Evolutionary conservation across 2,113 vertebrate species (phyloP), one percentile per base, ranked within the genome.

Genomic region (Otis tarda): DNA sequence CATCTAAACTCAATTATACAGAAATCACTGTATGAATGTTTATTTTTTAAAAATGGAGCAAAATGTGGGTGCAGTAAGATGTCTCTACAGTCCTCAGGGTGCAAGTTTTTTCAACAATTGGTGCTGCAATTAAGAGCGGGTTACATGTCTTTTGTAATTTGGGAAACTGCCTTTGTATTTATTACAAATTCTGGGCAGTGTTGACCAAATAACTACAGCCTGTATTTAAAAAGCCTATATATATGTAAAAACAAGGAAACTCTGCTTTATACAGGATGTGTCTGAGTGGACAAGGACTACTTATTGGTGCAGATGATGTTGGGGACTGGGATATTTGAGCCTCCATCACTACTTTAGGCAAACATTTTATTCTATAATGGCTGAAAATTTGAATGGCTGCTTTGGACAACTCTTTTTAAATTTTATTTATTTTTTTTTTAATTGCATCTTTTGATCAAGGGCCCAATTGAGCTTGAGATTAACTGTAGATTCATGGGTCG

Each of bases 21-120:
- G 33, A 85, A 94, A 52, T 35, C 33, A 31, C 12, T 13, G 49
- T 64, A 43, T 61, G 84, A 92, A 92, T 81, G 49, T 85, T 95
- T 93, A 81, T 95, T 33, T 14, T 15, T 33, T 80, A 76, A 67
- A 89, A 61, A 11, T 12, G 22, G 55, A 91, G 33, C 4, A 89
- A 85, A 94, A 75, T 1, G 1, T 78, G 47, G 13, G 7, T 3
- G 3, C 35, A 75, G 30, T 63, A 68, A 24, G 30, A 45, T 3
- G 8, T 69, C 41, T 52, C 63, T 67, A 33, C 1, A 1, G 47
- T 93, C 35, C 35, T 83, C 71, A 77, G 67, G 25, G 14, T 93
- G 25, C 25, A 78, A 90, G 37, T 28, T 74, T 63, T 63, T 70
- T 93, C 49, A 80, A 52, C 67, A 73, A 47, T 16, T 55, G 23